Evolutionary conservation across 2,797 vertebrate genomes (phyloP).

Genomic region (Columba guinea): DNA sequence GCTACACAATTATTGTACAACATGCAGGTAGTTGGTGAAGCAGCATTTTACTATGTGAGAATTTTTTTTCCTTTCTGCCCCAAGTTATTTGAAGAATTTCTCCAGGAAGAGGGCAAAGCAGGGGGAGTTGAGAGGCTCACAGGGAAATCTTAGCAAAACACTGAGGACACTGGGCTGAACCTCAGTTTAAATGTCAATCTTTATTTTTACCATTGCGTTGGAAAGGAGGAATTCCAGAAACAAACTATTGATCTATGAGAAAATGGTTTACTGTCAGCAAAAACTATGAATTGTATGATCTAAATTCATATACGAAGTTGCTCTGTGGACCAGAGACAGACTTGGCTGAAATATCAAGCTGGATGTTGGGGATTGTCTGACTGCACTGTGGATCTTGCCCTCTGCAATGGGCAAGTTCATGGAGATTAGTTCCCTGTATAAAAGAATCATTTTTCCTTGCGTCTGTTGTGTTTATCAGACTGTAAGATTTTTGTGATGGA

Average conservation of each 20-base stretch:
- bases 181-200: rapidly evolving
- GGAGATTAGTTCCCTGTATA: neutral
- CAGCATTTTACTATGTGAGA: neutral
- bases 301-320: neutral
- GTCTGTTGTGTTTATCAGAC: neutral
- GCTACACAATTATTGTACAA: neutral
- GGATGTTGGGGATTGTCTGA: neutral
- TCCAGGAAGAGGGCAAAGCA: neutral
- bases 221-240: neutral
- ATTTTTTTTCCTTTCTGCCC: neutral
- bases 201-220: neutral
- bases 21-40: neutral
- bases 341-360: neutral
- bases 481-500: neutral
- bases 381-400: neutral
- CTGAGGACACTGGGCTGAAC: neutral
- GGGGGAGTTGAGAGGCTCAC: neutral
- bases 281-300: neutral
- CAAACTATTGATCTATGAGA: neutral
- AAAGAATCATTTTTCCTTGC: neutral
- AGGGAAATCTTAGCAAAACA: neutral
- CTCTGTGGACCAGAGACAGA: neutral
- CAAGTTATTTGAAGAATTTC: neutral
- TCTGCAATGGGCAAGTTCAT: neutral
- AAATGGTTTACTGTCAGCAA: neutral